Conservation (phyloP, 2,113 vertebrate genomes). For the Condylura cristata region DNA sequence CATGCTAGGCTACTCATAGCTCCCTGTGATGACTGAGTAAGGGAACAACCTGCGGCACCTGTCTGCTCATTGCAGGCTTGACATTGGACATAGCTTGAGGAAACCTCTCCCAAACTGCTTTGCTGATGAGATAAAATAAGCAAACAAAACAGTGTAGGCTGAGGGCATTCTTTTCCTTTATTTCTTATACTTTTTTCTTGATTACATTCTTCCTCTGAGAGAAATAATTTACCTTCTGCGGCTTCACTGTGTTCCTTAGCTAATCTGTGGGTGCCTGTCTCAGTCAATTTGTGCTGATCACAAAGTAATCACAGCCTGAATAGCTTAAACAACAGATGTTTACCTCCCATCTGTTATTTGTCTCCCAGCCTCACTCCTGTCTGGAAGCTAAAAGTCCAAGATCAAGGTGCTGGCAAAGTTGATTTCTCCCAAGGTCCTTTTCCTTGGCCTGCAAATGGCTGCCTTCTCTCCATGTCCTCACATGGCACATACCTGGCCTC, state of each 20-base stretch:
- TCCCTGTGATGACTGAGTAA: background rate
- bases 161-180: background rate
- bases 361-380: too few relatives aligned
- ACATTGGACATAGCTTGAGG: background rate
- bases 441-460: background rate
- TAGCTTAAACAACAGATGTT: background rate
- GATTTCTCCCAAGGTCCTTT: background rate
- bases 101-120: background rate
- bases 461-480: background rate
- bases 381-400: background rate
- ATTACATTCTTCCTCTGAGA: background rate
- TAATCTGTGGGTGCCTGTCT: background rate
- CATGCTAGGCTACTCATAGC: background rate
- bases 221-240: background rate
- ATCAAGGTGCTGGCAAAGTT: too few relatives aligned
- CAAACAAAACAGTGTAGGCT: too few relatives aligned
- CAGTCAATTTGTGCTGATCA: background rate
- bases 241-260: background rate
- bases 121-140: too few relatives aligned
- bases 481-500: background rate
- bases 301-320: background rate
- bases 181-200: background rate
- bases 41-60: background rate
- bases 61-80: background rate
- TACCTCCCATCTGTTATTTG: too few relatives aligned